These are phyloP conservation scores for Acestrorhynchus altus DNA, from an alignment of 2,797 vertebrate species.

Conservation along the genomic window DNA sequence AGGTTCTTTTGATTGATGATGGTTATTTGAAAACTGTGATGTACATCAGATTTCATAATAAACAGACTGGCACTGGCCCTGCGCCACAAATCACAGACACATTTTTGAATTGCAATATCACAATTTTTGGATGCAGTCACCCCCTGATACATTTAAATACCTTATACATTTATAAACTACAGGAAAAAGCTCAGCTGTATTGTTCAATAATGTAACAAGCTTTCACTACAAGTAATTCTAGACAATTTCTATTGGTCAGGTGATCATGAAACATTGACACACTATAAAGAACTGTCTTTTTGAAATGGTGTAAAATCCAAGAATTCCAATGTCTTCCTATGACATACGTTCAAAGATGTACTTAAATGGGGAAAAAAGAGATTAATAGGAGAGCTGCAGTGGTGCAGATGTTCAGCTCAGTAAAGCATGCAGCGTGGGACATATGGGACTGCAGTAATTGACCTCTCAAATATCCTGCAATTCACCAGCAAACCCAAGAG, in stretches of 20 bases:
- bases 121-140: too few species aligned
- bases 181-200: too few species aligned
- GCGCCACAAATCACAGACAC: too few species aligned
- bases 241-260: neutral
- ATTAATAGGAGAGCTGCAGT: neutral
- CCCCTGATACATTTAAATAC: too few species aligned
- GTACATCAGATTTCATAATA: too few species aligned
- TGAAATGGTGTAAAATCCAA: neutral
- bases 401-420: neutral
- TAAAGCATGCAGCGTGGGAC: neutral
- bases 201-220: too few species aligned
- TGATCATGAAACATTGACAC: neutral
- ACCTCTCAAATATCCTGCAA: constrained; percentile 20
- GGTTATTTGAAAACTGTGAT: too few species aligned
- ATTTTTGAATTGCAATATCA: too few species aligned
- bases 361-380: neutral
- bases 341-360: neutral
- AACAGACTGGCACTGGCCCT: too few species aligned
- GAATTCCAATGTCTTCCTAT: neutral
- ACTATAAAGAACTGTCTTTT: neutral
- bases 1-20: too few species aligned
- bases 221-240: neutral
- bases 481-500: constrained; percentile 20
- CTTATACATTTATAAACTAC: too few species aligned
- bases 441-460: constrained; percentile 15